Percentiles rank a stretch among this genome's conserved stretches.
These are phyloP conservation scores for Entelurus aequoreus DNA, from an alignment of 2,113 vertebrate genomes.

Conservation along the genomic window DNA sequence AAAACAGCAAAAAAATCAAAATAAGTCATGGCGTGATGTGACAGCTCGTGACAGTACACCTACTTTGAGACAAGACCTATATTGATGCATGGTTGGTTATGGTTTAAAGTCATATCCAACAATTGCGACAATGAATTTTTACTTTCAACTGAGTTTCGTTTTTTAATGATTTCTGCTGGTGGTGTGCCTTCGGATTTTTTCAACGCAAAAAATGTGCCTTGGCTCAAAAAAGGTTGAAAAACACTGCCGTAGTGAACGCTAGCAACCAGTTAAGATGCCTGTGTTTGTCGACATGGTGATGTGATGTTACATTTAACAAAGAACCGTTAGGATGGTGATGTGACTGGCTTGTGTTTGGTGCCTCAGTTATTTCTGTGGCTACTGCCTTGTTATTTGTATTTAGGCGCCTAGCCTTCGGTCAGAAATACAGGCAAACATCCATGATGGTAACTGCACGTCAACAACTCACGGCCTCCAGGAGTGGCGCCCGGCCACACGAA, in stretches of 20 bases:
- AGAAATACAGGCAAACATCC: slow-evolving; percentile 51
- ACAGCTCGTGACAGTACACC: no score
- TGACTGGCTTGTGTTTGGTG: slow-evolving; percentile 36
- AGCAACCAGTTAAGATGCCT: slow-evolving; percentile 22
- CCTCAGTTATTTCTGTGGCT: slow-evolving; percentile 32
- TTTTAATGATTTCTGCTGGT: no score
- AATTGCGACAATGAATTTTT: no score
- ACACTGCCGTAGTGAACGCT: slow-evolving; percentile 13
- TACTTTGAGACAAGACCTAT: no score
- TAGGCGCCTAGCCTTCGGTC: slow-evolving; percentile 51
- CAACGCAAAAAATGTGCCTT: no score
- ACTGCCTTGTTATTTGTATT: slow-evolving; percentile 52
- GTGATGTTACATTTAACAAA: slow-evolving; percentile 32
- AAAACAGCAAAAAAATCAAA: no score
- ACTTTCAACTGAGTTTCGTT: no score
- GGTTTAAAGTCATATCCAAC: no score
- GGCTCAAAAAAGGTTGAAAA: no score
- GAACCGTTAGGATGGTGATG: slow-evolving; percentile 44
- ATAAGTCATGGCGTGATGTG: no score
- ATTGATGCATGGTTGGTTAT: no score
- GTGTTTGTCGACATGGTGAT: neutral
- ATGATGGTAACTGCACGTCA: slow-evolving; percentile 53
- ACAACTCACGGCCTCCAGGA: slow-evolving; percentile 42
- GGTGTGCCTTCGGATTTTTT: no score
- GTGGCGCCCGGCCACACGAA: slow-evolving; percentile 42